Evolutionary conservation across 2,113 vertebrate genomes (phyloP), one percentile per base, ranked within the genome.

Genomic region (Toxotes chatareus): DNA sequence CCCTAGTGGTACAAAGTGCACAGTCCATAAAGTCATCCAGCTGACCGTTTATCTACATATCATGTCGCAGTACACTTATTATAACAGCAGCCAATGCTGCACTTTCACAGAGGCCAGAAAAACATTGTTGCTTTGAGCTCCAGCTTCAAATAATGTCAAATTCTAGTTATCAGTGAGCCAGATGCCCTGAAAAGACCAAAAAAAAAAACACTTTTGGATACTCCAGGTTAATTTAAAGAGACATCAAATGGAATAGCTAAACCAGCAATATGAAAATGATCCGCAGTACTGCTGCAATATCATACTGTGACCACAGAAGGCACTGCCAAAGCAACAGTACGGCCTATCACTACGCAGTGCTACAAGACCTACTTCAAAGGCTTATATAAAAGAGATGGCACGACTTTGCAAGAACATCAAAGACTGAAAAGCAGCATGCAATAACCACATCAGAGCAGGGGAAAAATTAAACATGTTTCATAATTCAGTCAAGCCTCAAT

Each of bases 331-430:
- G 80, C 71, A 75, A 65, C 73, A 77, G 75, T 46, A 55, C 31
- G 3, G 70, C 84, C 27, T 44, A 85, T 71, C 84, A 49, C 75
- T 55, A 61, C 71, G 62, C 80, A 17, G 66, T 53, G 42, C 76
- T 82, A 84, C 67, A 23, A 82, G 82, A 73, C 31, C 76, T 34
- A 93, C 88, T 91, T 93, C 90, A 93, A 92, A 94, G 88, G 73
- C 77, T 69, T 7, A 60, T 51, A 76, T 76, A 84, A 88, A 90
- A 86, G 84, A 85, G 80, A 91, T 73, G 81, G 85, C 44, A 75
- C 73, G 36, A 90, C 80, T 85, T 90, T 87, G 83, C 81, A 79
- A 80, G 63, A 86, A 91, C 91, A 91, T 93, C 93, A 93, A 92
- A 92, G 88, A 83, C n/a, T 81, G 42, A 32, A 72, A 88, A 66